Conservation (phyloP, 2,888 invertebrate genomes). For the Melikaiella ostensackeni region DNA sequence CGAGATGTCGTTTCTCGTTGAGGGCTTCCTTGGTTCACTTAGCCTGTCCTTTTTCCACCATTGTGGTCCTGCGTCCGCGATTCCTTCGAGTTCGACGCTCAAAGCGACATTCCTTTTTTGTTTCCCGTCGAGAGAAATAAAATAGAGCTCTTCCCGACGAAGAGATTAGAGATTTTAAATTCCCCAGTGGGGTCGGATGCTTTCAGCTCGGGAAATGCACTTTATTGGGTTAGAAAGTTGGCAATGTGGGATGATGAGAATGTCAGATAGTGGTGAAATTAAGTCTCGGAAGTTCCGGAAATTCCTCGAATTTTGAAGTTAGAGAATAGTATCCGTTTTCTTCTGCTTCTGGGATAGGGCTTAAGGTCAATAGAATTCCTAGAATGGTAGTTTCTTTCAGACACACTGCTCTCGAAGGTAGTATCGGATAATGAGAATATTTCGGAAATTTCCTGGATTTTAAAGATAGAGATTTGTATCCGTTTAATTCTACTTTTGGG, state of each 20-base stretch:
- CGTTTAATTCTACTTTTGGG: too few relatives aligned
- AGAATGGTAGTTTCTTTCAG: too few relatives aligned
- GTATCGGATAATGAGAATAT: too few relatives aligned
- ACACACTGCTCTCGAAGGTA: too few relatives aligned
- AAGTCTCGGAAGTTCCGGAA: too few relatives aligned
- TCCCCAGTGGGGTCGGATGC: not conserved
- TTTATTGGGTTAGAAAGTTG: not conserved
- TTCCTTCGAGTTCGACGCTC: constrained; percentile 6
- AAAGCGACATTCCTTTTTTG: constrained; percentile 8
- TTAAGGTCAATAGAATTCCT: constrained; percentile 11
- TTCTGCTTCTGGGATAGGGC: not conserved
- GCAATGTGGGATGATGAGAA: not conserved
- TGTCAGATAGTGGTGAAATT: too few relatives aligned
- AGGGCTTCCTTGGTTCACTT: constrained; percentile 49
- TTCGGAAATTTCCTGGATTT: too few relatives aligned
- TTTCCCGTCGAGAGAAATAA: constrained; percentile 1
- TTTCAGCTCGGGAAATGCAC: not conserved
- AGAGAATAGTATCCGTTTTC: not conserved
- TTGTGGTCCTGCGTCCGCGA: not conserved
- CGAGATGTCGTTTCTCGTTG: constrained; percentile 26
- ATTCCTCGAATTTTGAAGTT: not conserved
- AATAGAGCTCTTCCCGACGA: not conserved
- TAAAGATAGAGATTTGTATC: too few relatives aligned
- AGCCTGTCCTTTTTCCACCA: constrained; percentile 47
- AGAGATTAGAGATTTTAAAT: constrained; percentile 1